Conservation (phyloP, 2,113 vertebrate species). For the Odocoileus virginianus region DNA sequence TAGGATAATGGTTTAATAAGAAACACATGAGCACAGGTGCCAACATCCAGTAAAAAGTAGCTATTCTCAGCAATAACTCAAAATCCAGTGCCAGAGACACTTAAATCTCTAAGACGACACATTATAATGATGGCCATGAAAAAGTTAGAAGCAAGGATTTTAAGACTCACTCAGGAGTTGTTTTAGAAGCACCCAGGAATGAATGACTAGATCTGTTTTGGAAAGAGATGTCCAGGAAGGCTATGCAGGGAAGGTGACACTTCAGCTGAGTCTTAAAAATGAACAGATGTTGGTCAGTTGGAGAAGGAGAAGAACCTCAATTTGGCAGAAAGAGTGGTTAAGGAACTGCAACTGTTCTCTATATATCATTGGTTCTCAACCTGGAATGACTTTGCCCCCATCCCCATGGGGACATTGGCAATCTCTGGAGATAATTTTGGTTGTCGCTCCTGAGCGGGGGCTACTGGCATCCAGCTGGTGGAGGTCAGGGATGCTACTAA, state of each 20-base stretch:
- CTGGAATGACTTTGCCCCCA: not conserved
- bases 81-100: not conserved
- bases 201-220: not conserved
- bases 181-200: not conserved
- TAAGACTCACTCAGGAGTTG: not conserved
- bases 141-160: not conserved
- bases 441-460: not conserved
- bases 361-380: not conserved
- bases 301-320: not conserved
- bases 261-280: not conserved
- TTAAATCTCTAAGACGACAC: rapidly evolving
- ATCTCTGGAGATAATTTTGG: not conserved
- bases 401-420: not conserved
- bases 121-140: not conserved
- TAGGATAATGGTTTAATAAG: not conserved
- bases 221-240: not conserved
- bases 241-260: not conserved
- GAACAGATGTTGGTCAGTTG: not conserved
- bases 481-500: not conserved
- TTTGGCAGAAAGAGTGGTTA: not conserved
- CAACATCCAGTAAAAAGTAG: not conserved
- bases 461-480: not conserved
- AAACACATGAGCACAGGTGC: not conserved
- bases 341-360: not conserved
- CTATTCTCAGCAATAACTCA: not conserved